phyloP scores from a whole-genome alignment of 1,140 invertebrate species.

The Drosophila sulfurigaster region DNA sequence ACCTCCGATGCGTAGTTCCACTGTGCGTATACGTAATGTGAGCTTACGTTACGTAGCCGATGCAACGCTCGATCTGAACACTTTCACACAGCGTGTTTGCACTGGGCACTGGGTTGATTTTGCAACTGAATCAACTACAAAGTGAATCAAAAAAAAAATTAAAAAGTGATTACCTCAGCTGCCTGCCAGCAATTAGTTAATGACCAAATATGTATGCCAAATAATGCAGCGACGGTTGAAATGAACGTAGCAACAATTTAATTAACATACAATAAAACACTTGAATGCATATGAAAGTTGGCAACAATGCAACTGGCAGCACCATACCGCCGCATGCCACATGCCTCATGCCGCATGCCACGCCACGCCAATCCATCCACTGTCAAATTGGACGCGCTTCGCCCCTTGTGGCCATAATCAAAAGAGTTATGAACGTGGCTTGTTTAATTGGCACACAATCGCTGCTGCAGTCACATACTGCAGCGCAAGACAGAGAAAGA shows the following conservation, averaged over 20 bases:
- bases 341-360: conserved; percentile 30
- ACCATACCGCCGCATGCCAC: conserved; percentile 21
- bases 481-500: background rate
- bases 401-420: conserved; percentile 28
- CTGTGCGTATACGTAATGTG: conserved; percentile 73
- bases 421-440: conserved; percentile 37
- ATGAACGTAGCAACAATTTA: conserved; percentile 61
- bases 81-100: conserved; percentile 54
- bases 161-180: conserved; percentile 67
- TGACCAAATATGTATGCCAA: conserved; percentile 81
- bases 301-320: conserved; percentile 47
- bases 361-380: conserved; percentile 16
- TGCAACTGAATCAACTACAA: conserved; percentile 25
- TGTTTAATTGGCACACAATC: conserved; percentile 31
- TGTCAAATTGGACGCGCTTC: conserved; percentile 16
- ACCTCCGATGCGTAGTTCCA: conserved; percentile 24
- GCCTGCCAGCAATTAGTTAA: conserved; percentile 74
- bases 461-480: background rate
- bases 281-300: conserved; percentile 68
- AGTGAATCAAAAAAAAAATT: background rate
- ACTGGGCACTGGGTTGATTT: conserved; percentile 22
- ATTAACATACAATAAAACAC: conserved; percentile 80
- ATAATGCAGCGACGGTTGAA: conserved; percentile 56
- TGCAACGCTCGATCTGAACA: conserved; percentile 43
- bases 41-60: conserved; percentile 40